These are phyloP conservation scores for Potorous gilbertii DNA, from an alignment of 2,797 vertebrate species.

Conservation along the genomic window DNA sequence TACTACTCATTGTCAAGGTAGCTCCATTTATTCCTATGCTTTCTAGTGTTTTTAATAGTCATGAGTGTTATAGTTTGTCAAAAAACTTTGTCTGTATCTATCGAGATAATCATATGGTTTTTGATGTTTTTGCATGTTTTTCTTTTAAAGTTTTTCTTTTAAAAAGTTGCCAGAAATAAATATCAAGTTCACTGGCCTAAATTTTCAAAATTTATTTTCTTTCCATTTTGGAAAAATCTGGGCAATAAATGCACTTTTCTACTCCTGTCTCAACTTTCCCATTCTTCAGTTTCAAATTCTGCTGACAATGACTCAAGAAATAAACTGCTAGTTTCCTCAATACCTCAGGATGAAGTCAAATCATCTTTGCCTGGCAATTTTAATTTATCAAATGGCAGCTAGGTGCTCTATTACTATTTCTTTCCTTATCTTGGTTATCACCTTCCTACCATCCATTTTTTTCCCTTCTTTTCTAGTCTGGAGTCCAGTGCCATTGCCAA, in stretches of 20 bases:
- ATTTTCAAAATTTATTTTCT: not conserved
- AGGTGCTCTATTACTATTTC: not conserved
- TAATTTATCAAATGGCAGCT: not conserved
- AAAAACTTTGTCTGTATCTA: not conserved
- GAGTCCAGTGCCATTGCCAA: not conserved
- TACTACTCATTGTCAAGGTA: not conserved
- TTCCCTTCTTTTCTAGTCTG: not conserved
- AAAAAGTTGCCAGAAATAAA: not conserved
- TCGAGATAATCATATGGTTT: not conserved
- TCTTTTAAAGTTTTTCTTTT: not conserved
- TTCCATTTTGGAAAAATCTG: not conserved
- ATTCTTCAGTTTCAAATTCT: not conserved
- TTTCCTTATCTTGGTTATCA: not conserved
- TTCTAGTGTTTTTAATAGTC: not conserved
- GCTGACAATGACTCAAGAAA: not conserved
- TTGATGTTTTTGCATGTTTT: not conserved
- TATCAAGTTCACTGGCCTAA: not conserved
- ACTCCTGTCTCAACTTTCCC: not conserved
- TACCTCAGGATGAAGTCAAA: not conserved
- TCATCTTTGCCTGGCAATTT: not conserved
- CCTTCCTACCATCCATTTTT: not conserved
- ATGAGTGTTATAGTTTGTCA: not conserved
- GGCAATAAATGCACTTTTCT: not conserved
- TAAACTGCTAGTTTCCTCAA: not conserved
- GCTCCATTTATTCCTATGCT: not conserved